phyloP scores from a whole-genome alignment of 2,797 vertebrate species.

The Anguilla megastoma region DNA sequence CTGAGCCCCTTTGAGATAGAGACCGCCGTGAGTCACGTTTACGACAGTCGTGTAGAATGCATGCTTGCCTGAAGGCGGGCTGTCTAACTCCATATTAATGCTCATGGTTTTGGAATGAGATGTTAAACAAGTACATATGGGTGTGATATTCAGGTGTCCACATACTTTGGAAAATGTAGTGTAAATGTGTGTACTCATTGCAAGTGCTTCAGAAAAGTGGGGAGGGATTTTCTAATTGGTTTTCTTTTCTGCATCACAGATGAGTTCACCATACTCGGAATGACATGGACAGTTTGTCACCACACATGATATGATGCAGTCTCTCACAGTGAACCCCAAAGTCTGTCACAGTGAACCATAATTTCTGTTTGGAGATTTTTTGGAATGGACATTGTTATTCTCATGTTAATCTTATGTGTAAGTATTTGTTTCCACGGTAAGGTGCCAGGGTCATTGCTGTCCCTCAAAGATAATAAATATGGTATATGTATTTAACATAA shows the following conservation, averaged over 20 bases:
- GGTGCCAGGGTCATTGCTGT: not conserved
- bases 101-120: too few species aligned
- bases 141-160: too few species aligned
- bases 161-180: too few species aligned
- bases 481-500: not conserved
- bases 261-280: slow-evolving; percentile 84
- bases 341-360: too few species aligned
- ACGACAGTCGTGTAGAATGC: not conserved
- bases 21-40: slow-evolving; percentile 73
- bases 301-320: not conserved
- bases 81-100: too few species aligned
- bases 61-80: not conserved
- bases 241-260: slow-evolving; percentile 65
- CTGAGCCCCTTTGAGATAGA: slow-evolving; percentile 86
- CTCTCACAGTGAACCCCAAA: not conserved
- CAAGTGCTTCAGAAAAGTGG: not conserved
- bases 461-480: not conserved
- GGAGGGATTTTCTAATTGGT: slow-evolving; percentile 20
- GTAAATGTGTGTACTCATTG: not conserved
- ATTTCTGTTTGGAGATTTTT: not conserved
- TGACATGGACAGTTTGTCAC: slow-evolving; percentile 54
- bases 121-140: too few species aligned
- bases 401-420: not conserved
- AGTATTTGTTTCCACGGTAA: not conserved
- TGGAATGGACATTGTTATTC: not conserved